Base-by-base conservation (phyloP, 2,888 invertebrate genomes). In the Fabriciana adippe region DNA sequence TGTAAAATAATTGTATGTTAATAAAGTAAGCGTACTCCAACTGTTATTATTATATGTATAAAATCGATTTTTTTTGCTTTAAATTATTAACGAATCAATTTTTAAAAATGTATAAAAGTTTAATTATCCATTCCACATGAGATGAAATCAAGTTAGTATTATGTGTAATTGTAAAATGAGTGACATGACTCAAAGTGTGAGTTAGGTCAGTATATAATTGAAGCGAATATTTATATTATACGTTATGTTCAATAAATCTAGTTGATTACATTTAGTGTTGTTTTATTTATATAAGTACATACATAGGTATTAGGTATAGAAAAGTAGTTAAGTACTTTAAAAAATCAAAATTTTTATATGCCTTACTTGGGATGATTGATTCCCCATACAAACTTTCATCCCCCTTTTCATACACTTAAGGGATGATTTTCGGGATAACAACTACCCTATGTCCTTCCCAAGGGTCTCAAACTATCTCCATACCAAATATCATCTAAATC, bases 171-270 rank as follows among this genome's bases (percentile, higher is more conserved):
- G 16, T 57, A 47, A 45, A 57, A 21, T 57, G 21, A 45, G 41
- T 56, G 6, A 45, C 35, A 47, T 4, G 15, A 45, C 21, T 47
- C 45, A 21, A 57, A 11, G 8, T 41, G 11, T 21, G 45, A 47
- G 15, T 57, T 21, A 21, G 11, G 3, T 47, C 21, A 21, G 4
- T 21, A 56, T 47, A 47, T 55, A 35, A 35, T 57, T 15, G 47
- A 45, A 57, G 6, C 57, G 45, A 47, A 45, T 57, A 45, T 47
- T 2, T 57, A 47, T 47, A 41, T n/a, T 84, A 84, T 82, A 80
- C 81, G 81, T 82, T 79, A 79, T 81, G 81, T 82, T 82, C 79
- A 81, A 82, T 82, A 84, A 80, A 81, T 78, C 47, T 64, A 69
- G 77, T 77, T 71, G 75, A 74, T 68, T 76, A 69, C 67, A 26